These are phyloP conservation scores for Plagodis dolabraria DNA, from an alignment of 2,888 invertebrate species.

Conservation along the genomic window DNA sequence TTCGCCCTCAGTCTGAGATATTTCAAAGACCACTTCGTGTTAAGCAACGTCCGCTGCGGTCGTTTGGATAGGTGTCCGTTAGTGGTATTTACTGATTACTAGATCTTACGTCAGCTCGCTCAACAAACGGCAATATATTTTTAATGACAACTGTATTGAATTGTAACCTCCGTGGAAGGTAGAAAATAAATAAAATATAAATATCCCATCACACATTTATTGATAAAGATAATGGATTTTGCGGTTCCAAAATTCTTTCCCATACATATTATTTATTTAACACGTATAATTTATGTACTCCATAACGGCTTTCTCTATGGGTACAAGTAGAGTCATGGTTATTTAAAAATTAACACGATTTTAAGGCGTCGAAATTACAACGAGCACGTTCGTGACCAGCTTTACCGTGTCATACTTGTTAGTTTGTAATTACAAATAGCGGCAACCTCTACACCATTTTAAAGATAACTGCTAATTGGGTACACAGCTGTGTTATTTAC, in stretches of 20 bases:
- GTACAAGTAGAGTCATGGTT: slow-evolving; percentile 12
- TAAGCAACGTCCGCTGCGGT: no score
- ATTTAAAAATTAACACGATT: slow-evolving; percentile 19
- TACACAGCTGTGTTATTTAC: no score
- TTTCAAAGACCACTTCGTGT: no score
- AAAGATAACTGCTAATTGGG: no score
- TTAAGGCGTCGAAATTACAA: neutral
- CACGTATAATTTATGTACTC: slow-evolving; percentile 1
- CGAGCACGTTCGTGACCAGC: slow-evolving; percentile 15
- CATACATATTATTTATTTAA: slow-evolving; percentile 3
- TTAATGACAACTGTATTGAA: no score
- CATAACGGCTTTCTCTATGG: slow-evolving; percentile 22
- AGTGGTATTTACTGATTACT: no score
- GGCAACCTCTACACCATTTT: no score
- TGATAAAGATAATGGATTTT: slow-evolving; percentile 1
- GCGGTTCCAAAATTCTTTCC: neutral
- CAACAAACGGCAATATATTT: no score
- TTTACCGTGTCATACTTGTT: slow-evolving; percentile 14
- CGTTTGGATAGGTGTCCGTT: no score
- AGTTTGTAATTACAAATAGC: neutral
- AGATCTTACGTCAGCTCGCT: no score
- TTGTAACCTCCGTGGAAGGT: no score
- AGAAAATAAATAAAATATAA: neutral
- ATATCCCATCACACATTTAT: neutral
- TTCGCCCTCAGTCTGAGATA: no score